Base-by-base conservation (phyloP, 2,113 vertebrate genomes). In the Lagopus leucura region DNA sequence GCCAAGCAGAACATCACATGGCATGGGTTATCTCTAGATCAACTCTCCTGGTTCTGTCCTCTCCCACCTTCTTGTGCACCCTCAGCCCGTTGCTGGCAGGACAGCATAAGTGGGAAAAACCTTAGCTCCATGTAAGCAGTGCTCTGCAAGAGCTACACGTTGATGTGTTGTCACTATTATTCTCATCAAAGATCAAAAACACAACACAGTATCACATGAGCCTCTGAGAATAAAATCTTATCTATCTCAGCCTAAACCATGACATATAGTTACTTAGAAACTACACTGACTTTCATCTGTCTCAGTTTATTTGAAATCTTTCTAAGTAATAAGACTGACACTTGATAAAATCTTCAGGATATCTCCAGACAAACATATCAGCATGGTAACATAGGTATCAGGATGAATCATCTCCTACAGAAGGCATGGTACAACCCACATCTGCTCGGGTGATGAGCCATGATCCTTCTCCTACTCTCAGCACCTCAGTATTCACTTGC, bases 231-330 rank as follows among this genome's bases (percentile, higher is more conserved):
- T 11, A 64, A 40, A 40, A 64, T 13, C 17, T 40, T 40, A 24
- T 63, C 60, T 25, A 36, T 38, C 34, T 15, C 60, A 63, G 15
- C 34, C 34, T 10, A 25, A 63, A 38, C 22, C 16, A 64, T 28
- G 61, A 64, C 61, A 19, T 15, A 19, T 19, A 83, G 50, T 90
- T 91, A 25, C 50, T 90, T 90, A 52, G 82, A 90, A 92, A 81
- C n/a, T 4, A 92, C 40, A 83, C 19, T 88, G 76, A 81, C 65
- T 94, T 93, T 88, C 77, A 34, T 83, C 65, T 93, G 79, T 71
- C 47, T 88, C 47, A 42, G 36, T 94, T 91, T 93, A 60, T 88
- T 90, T 83, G 69, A 95, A 91, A 25, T 43, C 34, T 55, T 93
- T 69, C 32, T 43, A 81, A 83, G 57, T 27, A 94, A 47, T 19